Percentiles rank a stretch among this genome's conserved stretches.
These are phyloP conservation scores for Invenusta paracnida DNA, from an alignment of 2,888 invertebrate genomes.

Conservation along the genomic window DNA sequence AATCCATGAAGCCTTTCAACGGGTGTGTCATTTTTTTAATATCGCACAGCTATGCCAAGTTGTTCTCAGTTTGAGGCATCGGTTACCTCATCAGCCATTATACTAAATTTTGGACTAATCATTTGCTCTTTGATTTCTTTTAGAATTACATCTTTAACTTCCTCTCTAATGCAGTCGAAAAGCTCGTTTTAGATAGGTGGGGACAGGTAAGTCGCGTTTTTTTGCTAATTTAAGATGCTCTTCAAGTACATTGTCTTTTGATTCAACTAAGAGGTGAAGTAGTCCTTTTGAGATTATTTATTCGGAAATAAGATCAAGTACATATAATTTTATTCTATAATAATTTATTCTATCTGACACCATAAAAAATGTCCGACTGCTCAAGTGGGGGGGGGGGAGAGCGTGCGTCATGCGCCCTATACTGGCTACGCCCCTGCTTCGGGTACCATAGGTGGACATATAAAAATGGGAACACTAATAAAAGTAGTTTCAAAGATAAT, in stretches of 20 bases:
- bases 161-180: not conserved
- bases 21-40: not conserved
- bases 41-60: not conserved
- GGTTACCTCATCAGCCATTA: not conserved
- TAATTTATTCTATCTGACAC: no score
- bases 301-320: no score
- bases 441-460: no score
- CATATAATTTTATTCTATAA: no score
- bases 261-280: not conserved
- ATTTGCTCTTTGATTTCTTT: not conserved
- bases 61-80: not conserved
- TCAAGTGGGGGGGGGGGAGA: no score
- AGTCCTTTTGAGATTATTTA: no score
- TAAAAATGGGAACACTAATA: no score
- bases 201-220: not conserved
- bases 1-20: not conserved
- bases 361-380: no score
- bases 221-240: not conserved
- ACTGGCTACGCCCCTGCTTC: no score
- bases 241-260: not conserved
- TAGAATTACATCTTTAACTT: not conserved
- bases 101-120: not conserved
- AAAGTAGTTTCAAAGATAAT: no score
- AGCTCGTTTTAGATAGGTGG: not conserved
- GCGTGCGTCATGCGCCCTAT: no score